Percentiles rank a stretch among this genome's conserved stretches.
phyloP scores from a whole-genome alignment of 2,113 vertebrate species.

The Platysteira castanea region DNA sequence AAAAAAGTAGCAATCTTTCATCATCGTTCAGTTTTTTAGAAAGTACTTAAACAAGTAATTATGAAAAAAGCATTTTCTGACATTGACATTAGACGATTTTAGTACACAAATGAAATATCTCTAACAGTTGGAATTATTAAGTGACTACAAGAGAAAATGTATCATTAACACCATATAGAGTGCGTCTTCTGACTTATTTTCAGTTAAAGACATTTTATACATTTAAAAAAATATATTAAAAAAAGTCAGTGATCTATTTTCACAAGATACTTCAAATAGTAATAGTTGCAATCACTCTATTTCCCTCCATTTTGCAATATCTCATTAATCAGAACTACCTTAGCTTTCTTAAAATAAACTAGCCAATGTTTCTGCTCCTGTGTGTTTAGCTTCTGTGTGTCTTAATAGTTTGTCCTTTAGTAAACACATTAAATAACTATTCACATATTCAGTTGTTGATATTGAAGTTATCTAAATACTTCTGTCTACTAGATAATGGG shows the following conservation, averaged over 20 bases:
- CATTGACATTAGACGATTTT: neutral
- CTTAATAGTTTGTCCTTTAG: neutral
- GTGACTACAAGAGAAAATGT: neutral
- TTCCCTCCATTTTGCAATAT: neutral
- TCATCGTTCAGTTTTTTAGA: neutral
- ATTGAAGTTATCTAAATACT: neutral
- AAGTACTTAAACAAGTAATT: neutral
- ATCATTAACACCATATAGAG: neutral
- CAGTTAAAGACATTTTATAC: neutral
- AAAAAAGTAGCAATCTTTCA: neutral
- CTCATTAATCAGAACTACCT: neutral
- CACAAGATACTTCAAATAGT: neutral
- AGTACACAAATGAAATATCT: neutral
- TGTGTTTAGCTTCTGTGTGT: neutral
- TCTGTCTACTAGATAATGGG: neutral
- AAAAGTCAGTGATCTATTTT: neutral
- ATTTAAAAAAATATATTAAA: neutral
- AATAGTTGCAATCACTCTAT: neutral
- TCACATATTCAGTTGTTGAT: neutral
- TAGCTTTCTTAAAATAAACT: neutral
- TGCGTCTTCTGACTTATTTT: neutral
- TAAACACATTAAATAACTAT: neutral
- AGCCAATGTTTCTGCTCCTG: neutral
- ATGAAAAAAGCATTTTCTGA: neutral
- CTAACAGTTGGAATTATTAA: conserved; percentile 2